Evolutionary conservation across 2,888 invertebrate genomes (phyloP), one percentile per base, ranked within the genome.

Genomic region (Chloromyia formosa): DNA sequence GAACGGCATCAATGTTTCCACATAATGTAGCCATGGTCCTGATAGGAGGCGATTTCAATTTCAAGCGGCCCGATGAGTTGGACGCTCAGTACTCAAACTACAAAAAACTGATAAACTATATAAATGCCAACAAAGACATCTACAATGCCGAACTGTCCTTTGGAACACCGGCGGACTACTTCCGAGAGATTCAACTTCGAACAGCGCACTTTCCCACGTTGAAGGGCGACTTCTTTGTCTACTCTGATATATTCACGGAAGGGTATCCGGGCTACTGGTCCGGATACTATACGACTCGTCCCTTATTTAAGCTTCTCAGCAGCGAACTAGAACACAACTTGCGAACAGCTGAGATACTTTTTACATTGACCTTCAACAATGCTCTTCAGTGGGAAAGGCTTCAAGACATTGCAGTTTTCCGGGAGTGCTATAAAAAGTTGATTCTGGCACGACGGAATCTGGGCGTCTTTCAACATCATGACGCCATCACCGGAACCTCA

Each of bases 251-350:
- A 77, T 94, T 94, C 81, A 92, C 94, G 49, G 96, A 96, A 83
- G 96, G 95, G 0, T 88, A 94, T 74, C 95, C 96, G 0, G 96
- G 96, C 0, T 98, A 98, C 84, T 98, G 98, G 98, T 96, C 95
- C 2, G 98, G 98, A 0, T 98, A 96, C 84, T 98, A 90, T 84
- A 95, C 96, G 0, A 97, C 97, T 0, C 87, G 95, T 18, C 95
- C 95, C 0, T 94, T 92, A 81, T 90, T 93, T 86, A 95, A 95
- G 84, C 90, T 94, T n/a, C 86, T 96, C 75, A 92, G 96, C 83
- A 87, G 94, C 0, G 93, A 96, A 82, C 87, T 96, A 66, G 96
- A 96, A 83, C 91, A 93, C 78, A 92, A 92, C 81, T 86, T 96
- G 7, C 87, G 96, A 64, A 89, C 91, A 1, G 91, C 95, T 0